These are phyloP conservation scores for Nomada fucata DNA, from an alignment of 2,888 invertebrate genomes.

Conservation along the genomic window DNA sequence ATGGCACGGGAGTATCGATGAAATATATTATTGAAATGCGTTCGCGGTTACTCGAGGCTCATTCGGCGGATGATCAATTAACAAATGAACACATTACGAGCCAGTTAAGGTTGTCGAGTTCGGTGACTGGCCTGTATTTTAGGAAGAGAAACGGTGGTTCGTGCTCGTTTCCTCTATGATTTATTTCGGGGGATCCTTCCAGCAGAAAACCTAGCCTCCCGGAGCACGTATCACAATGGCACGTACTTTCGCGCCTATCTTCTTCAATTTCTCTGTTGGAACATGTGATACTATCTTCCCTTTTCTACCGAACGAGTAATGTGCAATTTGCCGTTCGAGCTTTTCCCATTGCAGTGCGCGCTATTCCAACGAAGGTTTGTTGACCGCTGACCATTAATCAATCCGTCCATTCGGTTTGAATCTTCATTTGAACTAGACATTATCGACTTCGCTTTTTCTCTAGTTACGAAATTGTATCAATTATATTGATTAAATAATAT, in stretches of 20 bases:
- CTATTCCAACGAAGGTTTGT: background rate
- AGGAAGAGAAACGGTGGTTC: constrained; percentile 25
- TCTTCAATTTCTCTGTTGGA: constrained; percentile 31
- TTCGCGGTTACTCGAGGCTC: background rate
- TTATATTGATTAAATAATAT: too few relatives aligned
- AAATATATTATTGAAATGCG: too few relatives aligned
- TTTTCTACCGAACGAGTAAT: constrained; percentile 16
- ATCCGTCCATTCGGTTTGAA: background rate
- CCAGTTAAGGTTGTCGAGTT: background rate
- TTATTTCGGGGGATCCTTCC: constrained; percentile 1
- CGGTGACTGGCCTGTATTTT: background rate
- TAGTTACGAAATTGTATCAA: too few relatives aligned
- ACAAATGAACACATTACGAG: background rate
- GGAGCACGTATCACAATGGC: constrained; percentile 32
- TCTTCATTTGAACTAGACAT: too few relatives aligned
- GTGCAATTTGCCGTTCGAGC: constrained; percentile 26
- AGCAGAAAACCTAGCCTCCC: background rate
- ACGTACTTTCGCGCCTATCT: constrained; percentile 34
- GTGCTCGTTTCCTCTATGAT: constrained; percentile 15
- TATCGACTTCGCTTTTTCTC: background rate
- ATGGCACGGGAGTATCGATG: too few relatives aligned
- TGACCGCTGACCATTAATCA: constrained; percentile 5
- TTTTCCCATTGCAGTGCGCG: background rate
- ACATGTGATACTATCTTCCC: constrained; percentile 15
- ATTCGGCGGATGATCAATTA: too few relatives aligned